phyloP scores from a whole-genome alignment of 2,797 vertebrate genomes.

The Fratercula arctica region DNA sequence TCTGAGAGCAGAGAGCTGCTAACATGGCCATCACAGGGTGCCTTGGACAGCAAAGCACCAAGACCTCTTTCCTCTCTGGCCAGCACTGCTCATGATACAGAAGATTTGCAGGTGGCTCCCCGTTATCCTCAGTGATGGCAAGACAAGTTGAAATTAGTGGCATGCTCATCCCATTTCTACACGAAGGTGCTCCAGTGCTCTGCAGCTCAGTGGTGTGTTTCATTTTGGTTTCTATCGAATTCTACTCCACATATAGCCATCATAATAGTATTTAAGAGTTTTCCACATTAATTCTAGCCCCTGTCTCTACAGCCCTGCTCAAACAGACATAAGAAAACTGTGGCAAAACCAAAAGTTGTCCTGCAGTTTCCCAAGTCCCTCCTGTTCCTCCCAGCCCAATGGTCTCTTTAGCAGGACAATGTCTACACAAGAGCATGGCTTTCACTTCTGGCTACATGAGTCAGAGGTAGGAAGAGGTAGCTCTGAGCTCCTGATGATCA shows the following conservation, averaged over 20 bases:
- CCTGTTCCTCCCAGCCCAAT: neutral
- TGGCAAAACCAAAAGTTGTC: neutral
- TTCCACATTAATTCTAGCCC: neutral
- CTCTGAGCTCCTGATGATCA: neutral
- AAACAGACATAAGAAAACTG: neutral
- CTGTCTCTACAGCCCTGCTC: accelerated
- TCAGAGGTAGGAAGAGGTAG: neutral
- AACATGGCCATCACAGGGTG: accelerated
- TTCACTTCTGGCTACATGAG: neutral
- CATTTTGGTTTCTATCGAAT: neutral
- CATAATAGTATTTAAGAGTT: neutral
- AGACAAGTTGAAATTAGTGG: neutral
- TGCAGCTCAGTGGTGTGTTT: neutral
- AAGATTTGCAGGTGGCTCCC: neutral
- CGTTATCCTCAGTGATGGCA: neutral
- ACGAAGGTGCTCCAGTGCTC: neutral
- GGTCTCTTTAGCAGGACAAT: neutral
- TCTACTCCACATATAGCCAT: neutral
- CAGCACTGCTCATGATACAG: neutral
- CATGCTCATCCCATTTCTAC: accelerated
- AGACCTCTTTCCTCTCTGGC: neutral
- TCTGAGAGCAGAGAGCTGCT: neutral
- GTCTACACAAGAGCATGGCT: neutral
- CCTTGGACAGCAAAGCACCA: neutral
- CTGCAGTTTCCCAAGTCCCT: neutral